Evolutionary conservation across 2,797 vertebrate species (phyloP), one percentile per base, ranked within the genome.

Genomic region (Silurus aristotelis): DNA sequence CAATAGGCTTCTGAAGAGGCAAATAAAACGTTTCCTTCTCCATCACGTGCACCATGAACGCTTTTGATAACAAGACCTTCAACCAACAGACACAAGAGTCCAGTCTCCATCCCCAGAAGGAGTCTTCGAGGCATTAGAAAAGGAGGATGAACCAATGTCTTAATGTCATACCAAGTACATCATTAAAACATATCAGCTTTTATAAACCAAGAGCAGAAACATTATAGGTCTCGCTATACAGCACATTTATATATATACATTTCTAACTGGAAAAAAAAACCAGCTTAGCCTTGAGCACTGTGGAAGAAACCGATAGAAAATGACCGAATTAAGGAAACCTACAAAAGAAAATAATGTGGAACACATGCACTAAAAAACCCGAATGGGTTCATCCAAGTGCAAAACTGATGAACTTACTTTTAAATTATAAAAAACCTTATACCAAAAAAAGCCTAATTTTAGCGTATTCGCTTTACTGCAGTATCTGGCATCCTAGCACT

Each of bases 11-110:
- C 84, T 66, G 71, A 82, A 84, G 87, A 88, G 73, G 75, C 80
- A 83, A 87, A 88, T 71, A 88, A 63, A 85, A 87, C 82, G 86
- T 84, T 84, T 86, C 43, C 12, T 71, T 80, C 82, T 25, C 77
- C 52, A 78, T 82, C 60, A 73, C 85, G 87, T 83, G 70, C 81
- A 83, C 10, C 31, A 6, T 48, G 67, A 55, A 27, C 9, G 6
- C n/a, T 38, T 7, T 58, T 19, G 25, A 72, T 22, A 22, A 46
- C 6, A 12, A 87, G 81, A 83, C 79, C 66, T 80, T 87, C 84
- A 70, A 72, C 83, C 83, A 79, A 83, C 79, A 87, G 80, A 88
- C 67, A 83, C 76, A 71, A 68, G 55, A 48, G 82, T 43, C 61
- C 82, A 83, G 31, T 87, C 75, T n/a, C 48, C n/a, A 19, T 72